Evolutionary conservation across 1,140 invertebrate species (phyloP).

Genomic region (Listronotus oregonensis): DNA sequence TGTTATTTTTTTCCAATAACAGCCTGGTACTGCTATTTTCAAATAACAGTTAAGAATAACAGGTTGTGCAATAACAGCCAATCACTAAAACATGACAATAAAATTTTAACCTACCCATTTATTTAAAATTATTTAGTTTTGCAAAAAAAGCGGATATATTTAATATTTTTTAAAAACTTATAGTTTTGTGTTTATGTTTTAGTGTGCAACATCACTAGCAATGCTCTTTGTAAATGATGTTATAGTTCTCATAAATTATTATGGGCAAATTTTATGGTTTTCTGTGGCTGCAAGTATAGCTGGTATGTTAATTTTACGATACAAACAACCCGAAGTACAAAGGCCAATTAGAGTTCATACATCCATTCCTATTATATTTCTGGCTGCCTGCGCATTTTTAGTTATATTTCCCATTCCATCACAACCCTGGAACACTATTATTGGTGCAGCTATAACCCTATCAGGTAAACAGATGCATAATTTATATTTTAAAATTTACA

Average conservation of each 20-base stretch:
- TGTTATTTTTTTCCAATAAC: too few relatives aligned
- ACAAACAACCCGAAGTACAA: constrained; percentile 71
- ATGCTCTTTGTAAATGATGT: constrained; percentile 76
- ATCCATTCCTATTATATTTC: constrained; percentile 80
- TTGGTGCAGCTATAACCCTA: constrained; percentile 81
- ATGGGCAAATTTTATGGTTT: constrained; percentile 80
- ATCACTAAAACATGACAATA: too few relatives aligned
- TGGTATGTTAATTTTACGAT: constrained; percentile 78
- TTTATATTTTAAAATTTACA: too few relatives aligned
- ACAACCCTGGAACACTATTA: constrained; percentile 78
- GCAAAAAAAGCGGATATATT: too few relatives aligned
- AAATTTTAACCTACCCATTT: too few relatives aligned
- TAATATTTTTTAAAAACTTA: too few relatives aligned
- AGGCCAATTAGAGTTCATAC: constrained; percentile 83
- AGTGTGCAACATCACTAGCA: constrained; percentile 73
- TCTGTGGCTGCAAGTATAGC: constrained; percentile 76
- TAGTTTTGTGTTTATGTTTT: constrained; percentile 54
- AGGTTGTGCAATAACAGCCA: too few relatives aligned
- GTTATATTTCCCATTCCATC: constrained; percentile 80
- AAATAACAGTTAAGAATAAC: too few relatives aligned
- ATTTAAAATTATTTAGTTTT: too few relatives aligned
- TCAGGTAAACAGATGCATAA: constrained; percentile 60
- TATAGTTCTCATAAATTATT: constrained; percentile 76
- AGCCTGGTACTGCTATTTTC: too few relatives aligned
- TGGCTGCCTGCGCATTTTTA: constrained; percentile 80